phyloP scores from a whole-genome alignment of 2,113 vertebrate species.

The Gadus chalcogrammus region DNA sequence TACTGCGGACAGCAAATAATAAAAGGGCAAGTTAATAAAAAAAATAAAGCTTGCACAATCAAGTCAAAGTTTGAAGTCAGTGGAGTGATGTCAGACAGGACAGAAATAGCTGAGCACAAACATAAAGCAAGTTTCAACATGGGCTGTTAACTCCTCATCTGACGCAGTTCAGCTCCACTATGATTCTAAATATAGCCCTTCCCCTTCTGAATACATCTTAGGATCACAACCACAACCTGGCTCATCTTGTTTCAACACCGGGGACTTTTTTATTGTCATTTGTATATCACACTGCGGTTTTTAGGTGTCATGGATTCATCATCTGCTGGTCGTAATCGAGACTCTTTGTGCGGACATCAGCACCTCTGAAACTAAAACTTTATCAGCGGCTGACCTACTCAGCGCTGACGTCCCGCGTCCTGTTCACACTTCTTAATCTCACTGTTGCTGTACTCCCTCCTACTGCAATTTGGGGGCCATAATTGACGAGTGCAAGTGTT shows the following conservation, averaged over 20 bases:
- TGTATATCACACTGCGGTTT: not conserved
- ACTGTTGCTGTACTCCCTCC: not conserved
- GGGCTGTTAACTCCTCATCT: not conserved
- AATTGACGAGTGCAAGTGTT: not conserved
- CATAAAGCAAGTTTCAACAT: not conserved
- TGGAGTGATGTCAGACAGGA: not conserved
- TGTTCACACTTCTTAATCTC: not conserved
- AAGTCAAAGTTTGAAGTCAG: not conserved
- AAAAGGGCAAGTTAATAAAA: not conserved
- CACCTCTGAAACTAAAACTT: not conserved
- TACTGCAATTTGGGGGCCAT: not conserved
- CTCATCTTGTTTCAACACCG: not conserved
- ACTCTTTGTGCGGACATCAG: not conserved
- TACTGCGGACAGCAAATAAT: not conserved
- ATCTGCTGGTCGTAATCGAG: no score
- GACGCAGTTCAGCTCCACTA: not conserved
- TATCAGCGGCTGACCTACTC: not conserved
- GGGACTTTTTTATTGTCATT: not conserved
- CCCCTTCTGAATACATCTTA: not conserved
- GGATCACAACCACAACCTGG: no score
- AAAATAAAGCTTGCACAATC: not conserved
- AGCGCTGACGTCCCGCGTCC: not conserved
- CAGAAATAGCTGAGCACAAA: no score
- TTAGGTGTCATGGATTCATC: no score
- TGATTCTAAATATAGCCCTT: not conserved